Evolutionary conservation across 2,797 vertebrate species (phyloP), one percentile per base, ranked within the genome.

Genomic region (Leucoraja ocellata): DNA sequence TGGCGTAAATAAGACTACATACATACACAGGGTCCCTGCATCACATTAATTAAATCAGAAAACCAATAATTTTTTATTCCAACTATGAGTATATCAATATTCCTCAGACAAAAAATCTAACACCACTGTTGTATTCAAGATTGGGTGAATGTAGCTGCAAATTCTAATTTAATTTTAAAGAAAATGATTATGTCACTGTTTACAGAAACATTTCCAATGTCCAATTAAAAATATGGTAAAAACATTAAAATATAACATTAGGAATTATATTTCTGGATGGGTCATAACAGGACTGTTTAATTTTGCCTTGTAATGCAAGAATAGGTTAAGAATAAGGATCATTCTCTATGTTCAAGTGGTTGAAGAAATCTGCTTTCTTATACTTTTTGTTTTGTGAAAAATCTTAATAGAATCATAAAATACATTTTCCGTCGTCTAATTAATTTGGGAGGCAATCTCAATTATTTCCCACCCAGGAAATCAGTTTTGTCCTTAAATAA

Each of bases 401-500:
- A 92, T 80, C 63, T 93, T 96, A 95, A 95, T 95, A 93, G 93
- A 93, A 93, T 96, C 95, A 94, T 95, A 95, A 95, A 96, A 97
- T 97, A 97, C 96, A 97, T 96, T 96, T 95, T 95, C 95, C 94
- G 95, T 94, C 94, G 95, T 96, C 95, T 96, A 97, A 97, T 97
- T 97, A 97, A 97, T 95, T 96, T 94, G 95, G 95, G 95, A 95
- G 95, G 95, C 96, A 96, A 96, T 96, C 96, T 96, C 96, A 96
- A 97, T 97, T 97, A 97, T 96, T 97, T 96, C 95, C 94, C 95
- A 95, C 95, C 95, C 95, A 95, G 95, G 96, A 96, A 96, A 96
- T 96, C 95, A 95, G 95, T 95, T 95, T 95, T 94, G 95, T 94
- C 96, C 96, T 97, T 97, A 96, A 97, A 96, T 94, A 96, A 96